These are phyloP conservation scores for Eidolon helvum DNA, from an alignment of 2,113 vertebrate genomes.

Conservation along the genomic window DNA sequence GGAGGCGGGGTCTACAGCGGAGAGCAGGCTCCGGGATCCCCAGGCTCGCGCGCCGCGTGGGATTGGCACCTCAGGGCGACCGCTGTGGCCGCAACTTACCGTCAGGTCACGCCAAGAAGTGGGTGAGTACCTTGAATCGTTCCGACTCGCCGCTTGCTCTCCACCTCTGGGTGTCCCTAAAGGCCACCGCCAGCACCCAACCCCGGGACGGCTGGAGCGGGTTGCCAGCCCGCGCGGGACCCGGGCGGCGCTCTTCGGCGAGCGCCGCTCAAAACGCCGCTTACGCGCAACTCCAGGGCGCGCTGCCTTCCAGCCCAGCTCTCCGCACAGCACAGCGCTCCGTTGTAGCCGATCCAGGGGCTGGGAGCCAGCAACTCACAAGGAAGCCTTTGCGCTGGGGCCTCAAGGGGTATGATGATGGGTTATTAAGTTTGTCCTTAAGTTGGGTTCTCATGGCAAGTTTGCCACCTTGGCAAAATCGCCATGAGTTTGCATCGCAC, in stretches of 20 bases:
- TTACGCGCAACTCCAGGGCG: fast-evolving
- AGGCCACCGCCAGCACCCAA: neutral
- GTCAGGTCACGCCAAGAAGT: neutral
- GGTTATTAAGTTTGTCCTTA: neutral
- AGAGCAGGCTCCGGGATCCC: fast-evolving
- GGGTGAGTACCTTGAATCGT: conserved; percentile 45
- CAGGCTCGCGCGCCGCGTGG: neutral
- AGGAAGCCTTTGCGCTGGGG: neutral
- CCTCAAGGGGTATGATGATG: neutral
- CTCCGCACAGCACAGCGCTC: neutral
- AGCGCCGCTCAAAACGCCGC: neutral
- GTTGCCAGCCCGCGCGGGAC: neutral
- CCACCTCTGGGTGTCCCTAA: neutral
- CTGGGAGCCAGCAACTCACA: neutral
- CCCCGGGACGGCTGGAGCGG: neutral
- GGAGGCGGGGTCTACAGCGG: neutral
- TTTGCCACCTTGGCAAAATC: neutral
- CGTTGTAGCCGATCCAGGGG: neutral
- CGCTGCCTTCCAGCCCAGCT: neutral
- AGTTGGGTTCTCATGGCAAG: neutral
- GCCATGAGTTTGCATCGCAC: neutral
- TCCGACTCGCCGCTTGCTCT: neutral
- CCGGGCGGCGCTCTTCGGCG: fast-evolving
- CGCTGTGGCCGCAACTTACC: neutral
- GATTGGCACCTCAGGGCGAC: fast-evolving